Conservation (phyloP, 2,113 vertebrate genomes). For the Peucedramus taeniatus region DNA sequence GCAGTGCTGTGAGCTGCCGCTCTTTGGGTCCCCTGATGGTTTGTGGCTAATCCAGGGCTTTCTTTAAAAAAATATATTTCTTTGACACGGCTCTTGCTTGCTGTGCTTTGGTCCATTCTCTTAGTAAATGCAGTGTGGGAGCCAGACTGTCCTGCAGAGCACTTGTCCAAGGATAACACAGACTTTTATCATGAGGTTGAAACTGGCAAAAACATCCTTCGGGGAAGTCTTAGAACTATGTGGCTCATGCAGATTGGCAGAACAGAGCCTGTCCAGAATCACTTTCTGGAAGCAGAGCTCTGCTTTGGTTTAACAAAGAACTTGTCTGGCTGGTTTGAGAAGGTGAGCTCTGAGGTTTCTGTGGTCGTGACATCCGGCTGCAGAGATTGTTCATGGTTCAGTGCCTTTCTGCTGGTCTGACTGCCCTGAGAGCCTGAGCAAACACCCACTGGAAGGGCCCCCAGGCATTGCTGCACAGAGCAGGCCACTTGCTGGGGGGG, state of each 20-base stretch:
- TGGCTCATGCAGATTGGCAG: background rate
- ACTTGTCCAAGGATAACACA: constrained; percentile 12
- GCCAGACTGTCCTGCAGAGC: constrained; percentile 22
- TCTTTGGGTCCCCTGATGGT: background rate
- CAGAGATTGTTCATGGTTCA: background rate
- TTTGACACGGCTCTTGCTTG: background rate
- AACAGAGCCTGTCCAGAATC: background rate
- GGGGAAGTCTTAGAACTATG: background rate
- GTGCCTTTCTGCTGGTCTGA: background rate
- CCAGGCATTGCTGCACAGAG: background rate
- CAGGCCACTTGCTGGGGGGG: background rate
- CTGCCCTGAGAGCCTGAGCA: background rate
- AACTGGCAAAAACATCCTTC: constrained; percentile 8
- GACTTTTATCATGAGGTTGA: background rate
- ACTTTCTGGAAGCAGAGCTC: background rate
- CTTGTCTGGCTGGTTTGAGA: constrained; percentile 37
- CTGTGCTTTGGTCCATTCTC: background rate
- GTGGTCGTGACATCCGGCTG: background rate
- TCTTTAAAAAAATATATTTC: background rate
- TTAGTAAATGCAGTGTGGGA: background rate
- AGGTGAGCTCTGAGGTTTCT: constrained; percentile 35
- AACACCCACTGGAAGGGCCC: background rate
- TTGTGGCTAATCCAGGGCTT: background rate
- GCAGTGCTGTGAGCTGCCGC: background rate
- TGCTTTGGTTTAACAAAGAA: constrained; percentile 16